phyloP scores from a whole-genome alignment of 2,888 invertebrate genomes.

The Phaedon cochleariae region DNA sequence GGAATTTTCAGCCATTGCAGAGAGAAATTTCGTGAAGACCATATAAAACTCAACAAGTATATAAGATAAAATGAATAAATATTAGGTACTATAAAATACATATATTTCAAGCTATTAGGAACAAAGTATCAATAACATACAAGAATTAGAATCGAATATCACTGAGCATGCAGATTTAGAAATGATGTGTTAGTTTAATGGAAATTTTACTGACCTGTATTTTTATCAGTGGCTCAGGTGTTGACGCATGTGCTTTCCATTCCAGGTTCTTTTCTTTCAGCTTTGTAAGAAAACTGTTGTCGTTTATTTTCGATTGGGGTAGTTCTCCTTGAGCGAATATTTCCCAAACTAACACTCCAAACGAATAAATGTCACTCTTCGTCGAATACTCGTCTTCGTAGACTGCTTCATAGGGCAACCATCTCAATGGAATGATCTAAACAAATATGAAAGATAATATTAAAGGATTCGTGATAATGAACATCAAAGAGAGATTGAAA shows the following conservation, averaged over 20 bases:
- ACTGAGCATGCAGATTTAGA: neutral
- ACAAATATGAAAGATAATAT: slow-evolving; percentile 37
- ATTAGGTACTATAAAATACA: no score
- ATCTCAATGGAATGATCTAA: slow-evolving; percentile 85
- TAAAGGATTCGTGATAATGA: neutral
- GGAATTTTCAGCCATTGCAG: no score
- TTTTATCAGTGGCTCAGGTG: slow-evolving; percentile 69
- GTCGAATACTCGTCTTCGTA: slow-evolving; percentile 90
- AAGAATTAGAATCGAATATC: no score
- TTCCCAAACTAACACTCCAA: slow-evolving; percentile 90
- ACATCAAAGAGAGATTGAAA: no score
- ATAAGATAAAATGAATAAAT: no score
- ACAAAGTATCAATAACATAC: no score
- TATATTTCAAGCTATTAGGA: no score
- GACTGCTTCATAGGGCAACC: slow-evolving; percentile 90
- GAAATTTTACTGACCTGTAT: slow-evolving; percentile 64
- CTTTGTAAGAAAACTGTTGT: slow-evolving; percentile 75
- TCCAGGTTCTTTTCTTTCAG: slow-evolving; percentile 72
- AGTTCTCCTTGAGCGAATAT: slow-evolving; percentile 81
- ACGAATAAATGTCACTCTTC: slow-evolving; percentile 93
- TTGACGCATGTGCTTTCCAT: slow-evolving; percentile 74
- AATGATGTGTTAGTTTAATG: no score
- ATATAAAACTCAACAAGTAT: no score
- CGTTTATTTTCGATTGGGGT: slow-evolving; percentile 78
- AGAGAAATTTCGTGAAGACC: no score